Base-by-base conservation (phyloP, 2,888 invertebrate species). In the Epinotia ramella region DNA sequence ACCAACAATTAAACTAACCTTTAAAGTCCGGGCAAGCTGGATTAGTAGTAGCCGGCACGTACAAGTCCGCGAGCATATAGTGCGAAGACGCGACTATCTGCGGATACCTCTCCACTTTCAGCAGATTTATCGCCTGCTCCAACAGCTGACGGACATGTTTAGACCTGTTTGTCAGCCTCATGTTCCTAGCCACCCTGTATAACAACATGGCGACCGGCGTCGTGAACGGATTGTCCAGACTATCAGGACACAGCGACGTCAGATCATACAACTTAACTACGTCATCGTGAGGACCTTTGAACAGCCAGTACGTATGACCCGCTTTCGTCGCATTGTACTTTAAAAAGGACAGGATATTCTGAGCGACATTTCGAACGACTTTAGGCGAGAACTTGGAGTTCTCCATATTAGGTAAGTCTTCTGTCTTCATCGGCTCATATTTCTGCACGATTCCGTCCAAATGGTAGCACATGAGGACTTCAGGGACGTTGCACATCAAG, bases 251-350 rank as follows among this genome's bases (percentile, higher is more conserved):
- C 0, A 99, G 92, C 0, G 98, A 97, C 0, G 98, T 98, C 83
- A 99, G 89, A 88, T 99, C 99, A 81, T 99, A 99, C 13, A 99
- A 89, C 87, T 99, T 99, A 0, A 99, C 98, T 0, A 98, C 97
- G 83, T 99, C 99, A 85, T 98, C 98, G 82, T 97, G 96, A 71
- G 97, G 97, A 78, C 98, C 98, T 94, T 99, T 99, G 83, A 99
- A 99, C 53, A 99, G 89, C 99, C 99, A 99, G 87, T 99, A 99
- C 0, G 99, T 99, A 83, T 99, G 99, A 0, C 99, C 99, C 12
- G 98, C 97, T 90, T 98, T 98, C 0, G 99, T 99, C 0, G 98
- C 98, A 84, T 99, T 99, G 0, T 97, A 96, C 86, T 98, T 98
- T 0, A 99, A 90, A 85, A 99, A 99, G 0, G 98, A 97, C 65